Conservation (phyloP, 2,113 vertebrate species). For the Arothron firmamentum region DNA sequence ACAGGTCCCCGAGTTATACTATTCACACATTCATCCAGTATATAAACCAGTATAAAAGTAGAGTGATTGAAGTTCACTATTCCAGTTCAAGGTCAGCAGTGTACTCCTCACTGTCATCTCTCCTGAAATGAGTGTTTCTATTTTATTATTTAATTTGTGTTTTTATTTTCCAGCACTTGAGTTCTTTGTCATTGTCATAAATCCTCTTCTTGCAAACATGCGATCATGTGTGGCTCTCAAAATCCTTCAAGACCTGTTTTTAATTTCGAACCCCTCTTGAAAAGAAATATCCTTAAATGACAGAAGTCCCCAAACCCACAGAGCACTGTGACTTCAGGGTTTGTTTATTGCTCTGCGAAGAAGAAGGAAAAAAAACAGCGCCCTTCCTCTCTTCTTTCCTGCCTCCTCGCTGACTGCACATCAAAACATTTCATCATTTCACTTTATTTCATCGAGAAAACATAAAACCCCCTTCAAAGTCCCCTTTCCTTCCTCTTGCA, state of each 20-base stretch:
- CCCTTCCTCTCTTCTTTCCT: neutral
- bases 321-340: slow-evolving; percentile 8
- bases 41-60: no score
- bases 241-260: slow-evolving; percentile 2
- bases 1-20: no score
- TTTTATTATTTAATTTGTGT: no score
- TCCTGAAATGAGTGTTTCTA: slow-evolving; percentile 15
- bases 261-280: neutral
- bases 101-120: slow-evolving; percentile 7
- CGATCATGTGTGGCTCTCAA: neutral
- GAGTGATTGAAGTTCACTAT: neutral
- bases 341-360: slow-evolving; percentile 1
- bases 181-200: slow-evolving; percentile 4
- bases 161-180: slow-evolving; percentile 2
- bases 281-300: neutral
- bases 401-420: neutral
- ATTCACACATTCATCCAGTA: no score
- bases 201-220: neutral
- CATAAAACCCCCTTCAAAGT: neutral
- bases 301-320: neutral
- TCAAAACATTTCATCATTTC: neutral
- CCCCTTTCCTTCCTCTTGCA: neutral
- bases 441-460: neutral
- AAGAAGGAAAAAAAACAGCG: neutral
- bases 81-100: neutral